Percentiles rank a stretch among this genome's conserved stretches.
phyloP scores from a whole-genome alignment of 1,140 invertebrate genomes.

The Drosophila willistoni region DNA sequence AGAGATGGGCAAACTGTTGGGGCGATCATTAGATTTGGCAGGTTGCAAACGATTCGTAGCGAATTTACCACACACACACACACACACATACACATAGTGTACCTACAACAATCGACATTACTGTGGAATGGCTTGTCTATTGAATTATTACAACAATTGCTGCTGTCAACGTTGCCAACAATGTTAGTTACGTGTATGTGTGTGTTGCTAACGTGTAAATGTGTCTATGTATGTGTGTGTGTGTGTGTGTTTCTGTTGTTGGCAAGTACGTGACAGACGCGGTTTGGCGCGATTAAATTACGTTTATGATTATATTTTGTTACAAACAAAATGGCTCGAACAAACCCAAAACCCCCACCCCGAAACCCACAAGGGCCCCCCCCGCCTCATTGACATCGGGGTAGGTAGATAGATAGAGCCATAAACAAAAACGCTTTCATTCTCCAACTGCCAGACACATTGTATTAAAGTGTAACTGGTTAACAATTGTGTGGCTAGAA shows the following conservation, averaged over 20 bases:
- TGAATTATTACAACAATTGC: conserved; percentile 82
- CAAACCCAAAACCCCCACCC: conserved; percentile 10
- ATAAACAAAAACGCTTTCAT: conserved; percentile 44
- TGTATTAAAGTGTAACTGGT: conserved; percentile 80
- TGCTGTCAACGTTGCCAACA: conserved; percentile 69
- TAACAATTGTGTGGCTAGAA: conserved; percentile 67
- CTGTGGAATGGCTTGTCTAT: conserved; percentile 75
- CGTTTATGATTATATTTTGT: conserved; percentile 81
- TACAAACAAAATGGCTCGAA: conserved; percentile 62
- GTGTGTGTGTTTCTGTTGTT: conserved; percentile 46
- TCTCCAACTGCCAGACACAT: conserved; percentile 52
- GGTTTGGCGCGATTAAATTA: conserved; percentile 79
- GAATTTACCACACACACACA: too few species aligned
- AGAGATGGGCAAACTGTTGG: conserved; percentile 5
- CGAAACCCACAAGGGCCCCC: not conserved
- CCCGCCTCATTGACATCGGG: not conserved
- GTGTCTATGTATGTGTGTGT: conserved; percentile 31
- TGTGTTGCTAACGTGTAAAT: conserved; percentile 23
- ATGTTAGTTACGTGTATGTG: conserved; percentile 49
- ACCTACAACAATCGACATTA: conserved; percentile 64
- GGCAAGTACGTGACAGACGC: conserved; percentile 78
- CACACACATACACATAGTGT: conserved; percentile 20
- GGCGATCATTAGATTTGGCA: conserved; percentile 78
- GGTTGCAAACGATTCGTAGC: conserved; percentile 66
- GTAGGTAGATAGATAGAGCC: not conserved